phyloP scores from a whole-genome alignment of 2,797 vertebrate genomes.

The Typhlichthys subterraneus region DNA sequence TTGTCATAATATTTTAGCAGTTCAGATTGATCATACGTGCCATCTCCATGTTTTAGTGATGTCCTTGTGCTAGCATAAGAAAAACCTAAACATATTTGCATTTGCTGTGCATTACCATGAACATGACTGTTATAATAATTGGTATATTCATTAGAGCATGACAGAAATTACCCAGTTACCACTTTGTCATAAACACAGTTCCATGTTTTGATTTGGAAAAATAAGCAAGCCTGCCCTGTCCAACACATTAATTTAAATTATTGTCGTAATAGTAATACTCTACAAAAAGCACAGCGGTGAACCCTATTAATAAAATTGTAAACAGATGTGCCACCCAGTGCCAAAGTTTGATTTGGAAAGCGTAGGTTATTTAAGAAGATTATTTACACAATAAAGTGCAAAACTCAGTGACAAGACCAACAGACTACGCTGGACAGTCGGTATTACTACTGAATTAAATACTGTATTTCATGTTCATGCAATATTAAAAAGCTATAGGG shows the following conservation, averaged over 20 bases:
- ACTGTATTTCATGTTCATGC: constrained; percentile 20
- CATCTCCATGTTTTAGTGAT: too few relatives aligned
- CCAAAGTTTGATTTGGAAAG: constrained; percentile 52
- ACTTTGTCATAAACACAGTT: constrained; percentile 21
- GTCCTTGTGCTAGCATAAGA: background rate
- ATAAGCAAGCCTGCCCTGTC: constrained; percentile 34
- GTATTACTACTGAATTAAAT: too few relatives aligned
- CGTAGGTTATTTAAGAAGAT: constrained; percentile 43
- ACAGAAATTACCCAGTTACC: background rate
- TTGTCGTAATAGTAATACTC: constrained; percentile 56
- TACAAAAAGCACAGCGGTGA: constrained; percentile 49
- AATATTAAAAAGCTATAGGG: constrained; percentile 16
- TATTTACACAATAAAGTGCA: constrained; percentile 43
- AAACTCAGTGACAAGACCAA: constrained; percentile 32
- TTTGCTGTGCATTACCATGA: background rate
- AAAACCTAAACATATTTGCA: background rate
- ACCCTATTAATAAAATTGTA: constrained; percentile 68
- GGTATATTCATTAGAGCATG: background rate
- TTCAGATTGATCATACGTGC: too few relatives aligned
- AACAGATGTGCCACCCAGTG: constrained; percentile 69
- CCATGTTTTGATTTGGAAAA: constrained; percentile 30
- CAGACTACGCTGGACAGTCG: constrained; percentile 34
- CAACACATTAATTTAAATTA: constrained; percentile 66
- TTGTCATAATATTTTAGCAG: too few relatives aligned
- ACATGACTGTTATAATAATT: background rate